phyloP scores from a whole-genome alignment of 1,140 invertebrate species.

The Physella acuta region DNA sequence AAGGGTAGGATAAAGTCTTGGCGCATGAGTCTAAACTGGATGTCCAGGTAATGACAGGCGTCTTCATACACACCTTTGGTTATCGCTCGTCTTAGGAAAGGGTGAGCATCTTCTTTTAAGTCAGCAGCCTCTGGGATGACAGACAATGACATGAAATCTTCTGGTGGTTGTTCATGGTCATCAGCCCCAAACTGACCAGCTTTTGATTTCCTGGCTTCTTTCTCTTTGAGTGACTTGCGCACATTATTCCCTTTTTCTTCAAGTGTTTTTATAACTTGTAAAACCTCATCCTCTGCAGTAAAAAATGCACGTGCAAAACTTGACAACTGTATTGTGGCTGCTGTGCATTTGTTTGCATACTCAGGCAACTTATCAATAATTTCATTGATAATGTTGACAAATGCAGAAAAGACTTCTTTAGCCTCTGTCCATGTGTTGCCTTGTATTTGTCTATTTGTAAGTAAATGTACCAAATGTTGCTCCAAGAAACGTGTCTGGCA shows the following conservation, averaged over 20 bases:
- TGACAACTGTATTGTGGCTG: neutral
- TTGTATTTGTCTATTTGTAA: neutral
- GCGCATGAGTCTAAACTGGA: conserved; percentile 73
- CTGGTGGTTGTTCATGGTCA: conserved; percentile 36
- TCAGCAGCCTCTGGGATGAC: conserved; percentile 48
- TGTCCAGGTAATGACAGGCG: conserved; percentile 74
- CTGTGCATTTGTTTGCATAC: neutral
- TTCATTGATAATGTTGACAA: neutral
- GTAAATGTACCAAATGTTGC: neutral
- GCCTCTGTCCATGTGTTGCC: neutral
- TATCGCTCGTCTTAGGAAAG: conserved; percentile 49
- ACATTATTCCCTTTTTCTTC: neutral
- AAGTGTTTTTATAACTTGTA: neutral
- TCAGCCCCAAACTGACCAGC: neutral
- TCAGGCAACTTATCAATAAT: neutral
- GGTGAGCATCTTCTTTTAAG: conserved; percentile 37
- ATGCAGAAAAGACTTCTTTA: neutral
- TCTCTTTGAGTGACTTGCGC: neutral
- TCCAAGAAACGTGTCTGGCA: conserved; percentile 12
- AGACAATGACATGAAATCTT: conserved; percentile 49
- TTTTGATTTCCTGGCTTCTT: neutral
- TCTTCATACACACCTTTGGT: conserved; percentile 34
- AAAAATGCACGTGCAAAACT: neutral
- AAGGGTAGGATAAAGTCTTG: conserved; percentile 68
- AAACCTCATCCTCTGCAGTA: neutral